Conservation (phyloP, 2,797 vertebrate species). For the Enteromius unitaeniatus region DNA sequence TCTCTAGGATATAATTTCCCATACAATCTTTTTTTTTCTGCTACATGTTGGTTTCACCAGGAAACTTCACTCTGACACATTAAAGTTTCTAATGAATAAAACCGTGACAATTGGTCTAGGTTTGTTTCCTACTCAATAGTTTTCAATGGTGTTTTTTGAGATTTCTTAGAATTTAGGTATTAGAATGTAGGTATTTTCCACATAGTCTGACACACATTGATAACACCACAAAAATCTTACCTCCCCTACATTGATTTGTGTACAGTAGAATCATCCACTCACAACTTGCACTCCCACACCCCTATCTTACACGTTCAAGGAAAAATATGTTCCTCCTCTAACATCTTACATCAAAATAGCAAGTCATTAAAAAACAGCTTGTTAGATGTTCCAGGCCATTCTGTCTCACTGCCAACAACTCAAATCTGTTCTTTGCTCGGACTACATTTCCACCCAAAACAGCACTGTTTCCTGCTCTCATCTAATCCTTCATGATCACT, state of each 20-base stretch:
- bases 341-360: background rate
- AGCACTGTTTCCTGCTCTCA: conserved; percentile 38
- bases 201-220: conserved; percentile 11
- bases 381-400: background rate
- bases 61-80: background rate
- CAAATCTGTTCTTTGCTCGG: conserved; percentile 2
- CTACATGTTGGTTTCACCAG: background rate
- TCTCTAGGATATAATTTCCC: background rate
- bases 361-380: background rate
- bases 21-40: background rate
- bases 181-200: conserved; percentile 13
- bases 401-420: conserved; percentile 15
- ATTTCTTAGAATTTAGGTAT: conserved; percentile 19
- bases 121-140: background rate
- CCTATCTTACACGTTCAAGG: background rate
- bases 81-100: background rate
- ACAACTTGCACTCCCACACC: background rate
- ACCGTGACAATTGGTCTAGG: too few species aligned
- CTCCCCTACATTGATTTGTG: background rate
- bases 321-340: conserved; percentile 9
- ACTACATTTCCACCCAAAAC: conserved; percentile 39
- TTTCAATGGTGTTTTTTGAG: background rate
- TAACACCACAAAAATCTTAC: conserved; percentile 24
- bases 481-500: conserved; percentile 45
- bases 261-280: conserved; percentile 28